Conservation (phyloP, 2,797 vertebrate species). For the Lithobates pipiens region DNA sequence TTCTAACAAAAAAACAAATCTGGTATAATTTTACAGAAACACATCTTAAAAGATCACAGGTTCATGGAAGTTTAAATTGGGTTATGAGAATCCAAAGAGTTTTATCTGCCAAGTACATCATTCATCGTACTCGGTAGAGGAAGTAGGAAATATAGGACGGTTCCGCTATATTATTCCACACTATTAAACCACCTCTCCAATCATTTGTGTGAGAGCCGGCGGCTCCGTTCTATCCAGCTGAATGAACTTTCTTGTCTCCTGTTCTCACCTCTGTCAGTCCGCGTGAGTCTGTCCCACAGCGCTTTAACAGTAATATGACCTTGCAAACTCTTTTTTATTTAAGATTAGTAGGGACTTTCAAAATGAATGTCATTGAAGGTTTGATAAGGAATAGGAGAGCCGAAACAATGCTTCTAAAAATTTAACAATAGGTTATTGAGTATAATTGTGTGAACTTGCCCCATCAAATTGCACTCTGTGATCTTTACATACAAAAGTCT, state of each 20-base stretch:
- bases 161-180: background rate
- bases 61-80: background rate
- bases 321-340: background rate
- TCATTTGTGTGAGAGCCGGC: background rate
- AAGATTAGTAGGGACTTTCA: background rate
- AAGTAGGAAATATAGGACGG: no score
- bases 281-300: background rate
- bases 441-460: background rate
- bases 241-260: background rate
- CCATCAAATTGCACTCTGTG: background rate
- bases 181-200: background rate
- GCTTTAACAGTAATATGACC: background rate
- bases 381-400: background rate
- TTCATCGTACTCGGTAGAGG: background rate
- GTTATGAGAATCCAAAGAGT: background rate
- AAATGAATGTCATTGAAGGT: background rate
- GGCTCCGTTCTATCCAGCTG: background rate
- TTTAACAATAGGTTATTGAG: background rate
- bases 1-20: no score
- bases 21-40: background rate
- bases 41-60: background rate
- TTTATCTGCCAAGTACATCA: background rate
- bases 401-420: background rate
- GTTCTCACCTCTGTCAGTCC: slow-evolving; percentile 4
- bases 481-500: no score